phyloP scores from a whole-genome alignment of 1,140 invertebrate species.

The Monomorium pharaonis region DNA sequence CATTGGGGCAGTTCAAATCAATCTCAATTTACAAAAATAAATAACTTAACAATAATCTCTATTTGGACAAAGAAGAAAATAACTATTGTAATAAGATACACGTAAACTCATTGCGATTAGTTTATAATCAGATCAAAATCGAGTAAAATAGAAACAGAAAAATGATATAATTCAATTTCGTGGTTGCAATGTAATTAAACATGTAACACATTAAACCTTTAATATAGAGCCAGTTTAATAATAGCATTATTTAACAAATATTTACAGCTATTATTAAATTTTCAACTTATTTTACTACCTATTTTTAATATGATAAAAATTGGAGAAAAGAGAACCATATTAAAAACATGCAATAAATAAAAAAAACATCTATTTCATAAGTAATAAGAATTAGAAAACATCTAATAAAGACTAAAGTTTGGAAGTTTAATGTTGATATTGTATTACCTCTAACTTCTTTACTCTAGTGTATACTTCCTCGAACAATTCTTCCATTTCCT shows the following conservation, averaged over 20 bases:
- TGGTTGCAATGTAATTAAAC: too few species aligned
- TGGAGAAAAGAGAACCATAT: conserved; percentile 70
- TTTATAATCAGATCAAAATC: too few species aligned
- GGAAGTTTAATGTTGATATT: neutral
- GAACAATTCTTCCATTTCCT: conserved; percentile 91
- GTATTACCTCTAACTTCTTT: conserved; percentile 91
- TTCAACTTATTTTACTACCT: neutral
- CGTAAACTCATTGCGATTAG: neutral
- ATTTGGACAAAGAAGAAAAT: conserved; percentile 22
- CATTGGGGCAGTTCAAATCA: too few species aligned
- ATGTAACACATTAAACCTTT: too few species aligned
- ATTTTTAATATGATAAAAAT: conserved; percentile 45
- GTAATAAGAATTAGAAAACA: conserved; percentile 18
- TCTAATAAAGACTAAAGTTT: conserved; percentile 5
- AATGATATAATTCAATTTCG: too few species aligned
- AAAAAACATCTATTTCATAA: conserved; percentile 18
- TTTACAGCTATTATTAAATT: neutral
- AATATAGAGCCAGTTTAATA: too few species aligned
- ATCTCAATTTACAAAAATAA: too few species aligned
- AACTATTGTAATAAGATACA: conserved; percentile 28
- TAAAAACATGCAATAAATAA: neutral
- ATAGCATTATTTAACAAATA: neutral
- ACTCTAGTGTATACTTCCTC: too few species aligned
- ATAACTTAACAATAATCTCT: too few species aligned
- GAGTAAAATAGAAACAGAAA: too few species aligned